Evolutionary conservation across 1,140 invertebrate species (phyloP).

Genomic region (Spodoptera litura): DNA sequence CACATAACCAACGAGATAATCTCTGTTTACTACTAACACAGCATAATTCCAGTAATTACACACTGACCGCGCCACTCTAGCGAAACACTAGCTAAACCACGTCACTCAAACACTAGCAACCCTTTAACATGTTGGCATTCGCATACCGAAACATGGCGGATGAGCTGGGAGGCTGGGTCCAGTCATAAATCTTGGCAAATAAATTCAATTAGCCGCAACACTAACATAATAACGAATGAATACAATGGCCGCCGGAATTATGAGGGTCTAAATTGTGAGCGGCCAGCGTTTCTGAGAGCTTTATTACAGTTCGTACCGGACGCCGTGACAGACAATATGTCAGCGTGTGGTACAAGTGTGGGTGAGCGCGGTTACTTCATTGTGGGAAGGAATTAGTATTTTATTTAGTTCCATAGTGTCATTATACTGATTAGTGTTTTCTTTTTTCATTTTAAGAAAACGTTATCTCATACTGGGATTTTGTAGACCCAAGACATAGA

Average conservation of each 20-base stretch:
- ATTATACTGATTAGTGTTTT: too few species aligned
- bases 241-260: conserved; percentile 63
- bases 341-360: conserved; percentile 51
- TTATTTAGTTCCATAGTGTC: too few species aligned
- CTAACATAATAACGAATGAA: conserved; percentile 47
- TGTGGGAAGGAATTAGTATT: too few species aligned
- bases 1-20: too few species aligned
- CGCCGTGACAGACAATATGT: conserved; percentile 65
- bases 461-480: too few species aligned
- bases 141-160: neutral
- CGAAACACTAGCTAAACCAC: too few species aligned
- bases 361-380: conserved; percentile 3
- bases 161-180: neutral
- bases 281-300: conserved; percentile 61
- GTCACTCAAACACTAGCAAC: neutral
- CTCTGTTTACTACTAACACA: too few species aligned
- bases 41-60: too few species aligned
- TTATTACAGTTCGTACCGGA: conserved; percentile 62
- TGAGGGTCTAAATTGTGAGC: conserved; percentile 64
- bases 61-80: too few species aligned
- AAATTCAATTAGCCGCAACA: conserved; percentile 48
- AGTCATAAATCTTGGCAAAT: conserved; percentile 22
- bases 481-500: too few species aligned
- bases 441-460: too few species aligned
- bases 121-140: neutral